These are phyloP conservation scores for Bombus waltoni DNA, from an alignment of 1,140 invertebrate species.

Conservation along the genomic window DNA sequence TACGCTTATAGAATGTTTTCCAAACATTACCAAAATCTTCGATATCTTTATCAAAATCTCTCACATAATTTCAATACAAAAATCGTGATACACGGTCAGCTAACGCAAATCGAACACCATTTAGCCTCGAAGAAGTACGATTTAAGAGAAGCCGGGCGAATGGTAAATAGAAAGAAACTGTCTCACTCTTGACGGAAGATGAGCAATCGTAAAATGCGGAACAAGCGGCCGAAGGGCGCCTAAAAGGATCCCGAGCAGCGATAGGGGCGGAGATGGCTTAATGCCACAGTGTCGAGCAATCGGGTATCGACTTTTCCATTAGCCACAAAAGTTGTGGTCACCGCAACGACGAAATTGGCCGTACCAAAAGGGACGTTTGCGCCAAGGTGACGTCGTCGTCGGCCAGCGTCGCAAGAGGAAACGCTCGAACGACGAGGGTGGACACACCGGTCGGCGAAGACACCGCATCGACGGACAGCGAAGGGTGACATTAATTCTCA, in stretches of 20 bases:
- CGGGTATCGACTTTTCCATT: constrained; percentile 81
- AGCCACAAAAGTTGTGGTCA: constrained; percentile 78
- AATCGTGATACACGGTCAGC: too few species aligned
- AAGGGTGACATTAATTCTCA: constrained; percentile 81
- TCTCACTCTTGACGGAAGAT: neutral
- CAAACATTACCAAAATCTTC: neutral
- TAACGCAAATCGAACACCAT: neutral
- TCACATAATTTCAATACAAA: neutral
- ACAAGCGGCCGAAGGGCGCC: constrained; percentile 27
- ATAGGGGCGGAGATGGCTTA: constrained; percentile 58
- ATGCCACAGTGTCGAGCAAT: constrained; percentile 69
- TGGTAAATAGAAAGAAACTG: neutral
- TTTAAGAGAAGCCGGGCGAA: neutral
- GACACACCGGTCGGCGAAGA: constrained; percentile 35
- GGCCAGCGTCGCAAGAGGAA: constrained; percentile 28
- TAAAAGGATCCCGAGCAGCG: constrained; percentile 37
- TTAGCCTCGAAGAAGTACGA: neutral
- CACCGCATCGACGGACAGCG: constrained; percentile 52
- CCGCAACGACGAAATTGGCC: constrained; percentile 78
- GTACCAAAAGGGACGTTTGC: constrained; percentile 64
- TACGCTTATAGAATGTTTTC: neutral
- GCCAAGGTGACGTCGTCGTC: constrained; percentile 41
- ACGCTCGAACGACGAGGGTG: constrained; percentile 46
- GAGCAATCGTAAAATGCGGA: constrained; percentile 47
- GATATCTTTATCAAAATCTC: neutral